Conservation (phyloP, 53 echinoderm and acorn worm species). For the Arbacia lixula region DNA sequence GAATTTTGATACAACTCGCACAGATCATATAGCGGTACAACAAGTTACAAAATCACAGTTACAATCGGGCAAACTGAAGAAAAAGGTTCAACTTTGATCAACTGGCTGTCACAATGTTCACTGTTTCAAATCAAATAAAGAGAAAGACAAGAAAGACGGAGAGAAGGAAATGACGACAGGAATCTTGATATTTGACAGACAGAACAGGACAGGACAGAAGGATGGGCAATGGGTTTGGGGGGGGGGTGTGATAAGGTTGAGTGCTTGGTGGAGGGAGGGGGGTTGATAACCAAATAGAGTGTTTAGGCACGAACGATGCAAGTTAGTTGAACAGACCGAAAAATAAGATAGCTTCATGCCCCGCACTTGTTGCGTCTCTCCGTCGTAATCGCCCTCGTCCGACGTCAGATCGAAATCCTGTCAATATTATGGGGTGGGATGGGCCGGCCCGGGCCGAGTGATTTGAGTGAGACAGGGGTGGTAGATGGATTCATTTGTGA, state of each 20-base stretch:
- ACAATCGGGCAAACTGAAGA: too few relatives aligned
- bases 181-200: too few relatives aligned
- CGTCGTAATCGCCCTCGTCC: slow-evolving; percentile 98
- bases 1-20: too few relatives aligned
- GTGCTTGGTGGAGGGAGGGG: background rate
- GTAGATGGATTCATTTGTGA: too few relatives aligned
- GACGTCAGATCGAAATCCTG: slow-evolving; percentile 96
- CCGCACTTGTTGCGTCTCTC: slow-evolving; percentile 72
- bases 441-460: too few relatives aligned
- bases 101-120: too few relatives aligned
- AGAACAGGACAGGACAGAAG: slow-evolving; percentile 1
- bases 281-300: slow-evolving; percentile 3
- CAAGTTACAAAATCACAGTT: too few relatives aligned
- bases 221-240: background rate
- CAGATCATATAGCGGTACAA: too few relatives aligned
- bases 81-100: too few relatives aligned
- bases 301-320: slow-evolving; percentile 57
- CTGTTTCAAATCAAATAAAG: background rate
- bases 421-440: slow-evolving; percentile 22
- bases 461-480: too few relatives aligned
- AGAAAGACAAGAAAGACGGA: slow-evolving; percentile 12
- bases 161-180: background rate
- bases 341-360: slow-evolving; percentile 84
- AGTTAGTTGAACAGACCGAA: slow-evolving; percentile 87
- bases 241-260: background rate